These are phyloP conservation scores for Aselliscus stoliczkanus DNA, from an alignment of 2,797 vertebrate species.

Conservation along the genomic window DNA sequence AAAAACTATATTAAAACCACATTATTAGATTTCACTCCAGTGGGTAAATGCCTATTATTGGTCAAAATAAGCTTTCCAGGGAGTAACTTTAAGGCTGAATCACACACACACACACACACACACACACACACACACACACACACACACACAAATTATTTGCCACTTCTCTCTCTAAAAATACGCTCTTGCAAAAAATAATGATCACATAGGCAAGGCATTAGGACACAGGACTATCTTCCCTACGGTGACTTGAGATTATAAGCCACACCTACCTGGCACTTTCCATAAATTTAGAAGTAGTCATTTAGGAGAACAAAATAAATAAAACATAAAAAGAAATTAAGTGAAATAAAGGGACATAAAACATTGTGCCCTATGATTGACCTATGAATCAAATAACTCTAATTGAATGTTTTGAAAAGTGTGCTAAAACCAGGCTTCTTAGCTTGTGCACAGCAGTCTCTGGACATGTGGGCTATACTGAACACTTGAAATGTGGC, in stretches of 20 bases:
- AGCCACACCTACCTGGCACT: constrained; percentile 20
- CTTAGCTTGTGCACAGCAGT: rapidly evolving
- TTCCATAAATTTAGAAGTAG: constrained; percentile 63
- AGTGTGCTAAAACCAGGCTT: constrained; percentile 31
- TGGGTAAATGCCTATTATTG: background rate
- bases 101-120: background rate
- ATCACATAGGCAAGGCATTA: constrained; percentile 10
- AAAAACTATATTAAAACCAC: background rate
- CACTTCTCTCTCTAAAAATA: constrained; percentile 38
- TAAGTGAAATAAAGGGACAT: constrained; percentile 65
- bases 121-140: too few relatives aligned
- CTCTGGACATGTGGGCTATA: background rate
- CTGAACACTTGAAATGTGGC: background rate
- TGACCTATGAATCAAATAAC: constrained; percentile 67
- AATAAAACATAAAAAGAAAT: constrained; percentile 76
- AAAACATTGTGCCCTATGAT: constrained; percentile 56
- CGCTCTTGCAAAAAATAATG: background rate
- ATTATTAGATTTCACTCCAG: background rate
- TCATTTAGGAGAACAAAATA: constrained; percentile 7
- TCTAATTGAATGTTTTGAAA: constrained; percentile 75
- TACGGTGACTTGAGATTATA: constrained; percentile 54
- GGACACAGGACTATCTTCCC: constrained; percentile 38
- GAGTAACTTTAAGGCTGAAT: background rate
- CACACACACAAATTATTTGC: background rate
- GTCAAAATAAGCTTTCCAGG: constrained; percentile 38